Evolutionary conservation across 2,888 invertebrate genomes (phyloP).

Genomic region (Beris chalybata): DNA sequence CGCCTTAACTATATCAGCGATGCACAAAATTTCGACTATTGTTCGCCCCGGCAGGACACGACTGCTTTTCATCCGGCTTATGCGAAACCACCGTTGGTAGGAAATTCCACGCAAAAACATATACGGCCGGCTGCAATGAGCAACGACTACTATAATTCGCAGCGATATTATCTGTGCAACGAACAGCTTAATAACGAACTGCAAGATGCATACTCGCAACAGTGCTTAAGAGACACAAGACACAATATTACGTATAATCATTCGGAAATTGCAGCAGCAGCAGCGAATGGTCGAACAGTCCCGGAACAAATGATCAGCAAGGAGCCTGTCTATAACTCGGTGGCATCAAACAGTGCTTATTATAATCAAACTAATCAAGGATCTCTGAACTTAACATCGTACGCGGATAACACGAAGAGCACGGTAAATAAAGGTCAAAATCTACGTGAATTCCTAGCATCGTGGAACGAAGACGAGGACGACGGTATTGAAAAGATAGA

Average conservation of each 20-base stretch:
- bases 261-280: not conserved
- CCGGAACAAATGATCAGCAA: slow-evolving; percentile 5
- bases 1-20: slow-evolving; percentile 30
- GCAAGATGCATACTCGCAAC: slow-evolving; percentile 23
- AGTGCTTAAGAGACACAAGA: slow-evolving; percentile 10
- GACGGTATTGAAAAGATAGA: slow-evolving; percentile 40
- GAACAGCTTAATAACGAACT: slow-evolving; percentile 7
- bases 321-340: slow-evolving; percentile 7
- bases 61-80: slow-evolving; percentile 22
- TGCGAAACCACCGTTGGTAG: slow-evolving; percentile 5
- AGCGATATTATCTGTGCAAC: slow-evolving; percentile 21
- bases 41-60: slow-evolving; percentile 8
- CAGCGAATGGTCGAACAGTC: not conserved
- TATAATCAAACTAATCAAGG: slow-evolving; percentile 7
- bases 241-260: slow-evolving; percentile 8
- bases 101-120: slow-evolving; percentile 9
- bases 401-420: slow-evolving; percentile 21
- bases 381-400: slow-evolving; percentile 1
- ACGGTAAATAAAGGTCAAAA: slow-evolving; percentile 48
- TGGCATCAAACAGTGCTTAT: not conserved
- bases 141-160: slow-evolving; percentile 22
- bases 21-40: slow-evolving; percentile 30
- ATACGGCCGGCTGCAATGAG: slow-evolving; percentile 14
- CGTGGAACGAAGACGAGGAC: slow-evolving; percentile 56
- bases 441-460: slow-evolving; percentile 53